Evolutionary conservation across 2,113 vertebrate species (phyloP).

Genomic region (Mungos mungo): DNA sequence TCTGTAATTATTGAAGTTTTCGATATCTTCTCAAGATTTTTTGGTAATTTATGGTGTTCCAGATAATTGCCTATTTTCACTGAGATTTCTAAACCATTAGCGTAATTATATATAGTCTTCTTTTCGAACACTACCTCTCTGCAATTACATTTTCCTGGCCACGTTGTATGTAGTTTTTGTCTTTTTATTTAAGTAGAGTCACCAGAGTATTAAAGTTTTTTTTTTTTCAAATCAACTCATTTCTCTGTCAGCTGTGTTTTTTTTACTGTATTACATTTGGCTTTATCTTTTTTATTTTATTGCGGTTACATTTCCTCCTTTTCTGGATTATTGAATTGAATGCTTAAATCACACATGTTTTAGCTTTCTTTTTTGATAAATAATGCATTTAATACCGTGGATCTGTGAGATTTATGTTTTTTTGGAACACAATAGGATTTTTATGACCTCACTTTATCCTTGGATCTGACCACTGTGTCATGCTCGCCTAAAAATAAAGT

Average conservation of each 20-base stretch:
- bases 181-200: background rate
- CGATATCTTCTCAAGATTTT: background rate
- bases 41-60: background rate
- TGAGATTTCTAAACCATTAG: background rate
- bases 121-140: background rate
- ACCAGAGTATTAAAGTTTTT: background rate
- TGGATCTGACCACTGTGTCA: background rate
- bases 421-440: background rate
- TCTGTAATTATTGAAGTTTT: background rate
- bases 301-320: background rate
- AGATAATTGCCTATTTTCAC: background rate
- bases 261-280: background rate
- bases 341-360: background rate
- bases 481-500: background rate
- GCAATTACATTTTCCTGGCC: background rate
- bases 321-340: background rate
- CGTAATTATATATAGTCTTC: background rate
- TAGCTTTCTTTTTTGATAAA: background rate
- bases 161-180: background rate
- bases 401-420: background rate
- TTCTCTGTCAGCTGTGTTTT: background rate
- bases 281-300: background rate
- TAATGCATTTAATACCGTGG: background rate
- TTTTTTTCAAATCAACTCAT: background rate
- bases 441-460: accelerated